Percentiles rank a stretch among this genome's conserved stretches.
Evolutionary conservation across 35 echinoderm and acorn worm genomes (phyloP).

Genomic region (Heliocidaris tuberculata): DNA sequence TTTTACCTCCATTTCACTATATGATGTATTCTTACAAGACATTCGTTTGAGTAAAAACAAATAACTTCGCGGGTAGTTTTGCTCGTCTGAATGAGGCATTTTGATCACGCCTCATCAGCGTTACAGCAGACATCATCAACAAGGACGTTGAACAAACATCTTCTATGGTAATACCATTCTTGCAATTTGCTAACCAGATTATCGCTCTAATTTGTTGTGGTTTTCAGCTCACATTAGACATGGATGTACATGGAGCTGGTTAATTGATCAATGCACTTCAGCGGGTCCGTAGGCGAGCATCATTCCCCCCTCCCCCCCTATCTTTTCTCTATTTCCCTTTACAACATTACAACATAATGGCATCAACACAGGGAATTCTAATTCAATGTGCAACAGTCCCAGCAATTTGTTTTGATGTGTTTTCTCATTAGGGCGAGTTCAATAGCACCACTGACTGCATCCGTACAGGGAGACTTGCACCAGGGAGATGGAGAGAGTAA

Average conservation of each 20-base stretch:
- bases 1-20: too few relatives aligned
- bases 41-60: too few relatives aligned
- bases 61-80: not conserved
- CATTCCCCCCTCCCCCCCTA: not conserved
- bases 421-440: not conserved
- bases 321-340: not conserved
- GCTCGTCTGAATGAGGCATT: not conserved
- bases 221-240: not conserved
- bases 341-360: not conserved
- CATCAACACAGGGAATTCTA: not conserved
- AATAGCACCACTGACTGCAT: not conserved
- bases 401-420: slow-evolving; percentile 13
- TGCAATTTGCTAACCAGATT: not conserved
- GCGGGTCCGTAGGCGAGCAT: not conserved
- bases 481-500: not conserved
- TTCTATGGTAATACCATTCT: not conserved
- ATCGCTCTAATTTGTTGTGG: slow-evolving; percentile 16
- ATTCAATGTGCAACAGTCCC: slow-evolving; percentile 9
- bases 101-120: not conserved
- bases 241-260: not conserved
- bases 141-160: not conserved
- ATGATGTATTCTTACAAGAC: too few relatives aligned
- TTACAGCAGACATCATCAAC: not conserved
- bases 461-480: not conserved
- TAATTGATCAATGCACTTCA: not conserved